Base-by-base conservation (phyloP, 2,797 vertebrate genomes). In the Falco columbarius region DNA sequence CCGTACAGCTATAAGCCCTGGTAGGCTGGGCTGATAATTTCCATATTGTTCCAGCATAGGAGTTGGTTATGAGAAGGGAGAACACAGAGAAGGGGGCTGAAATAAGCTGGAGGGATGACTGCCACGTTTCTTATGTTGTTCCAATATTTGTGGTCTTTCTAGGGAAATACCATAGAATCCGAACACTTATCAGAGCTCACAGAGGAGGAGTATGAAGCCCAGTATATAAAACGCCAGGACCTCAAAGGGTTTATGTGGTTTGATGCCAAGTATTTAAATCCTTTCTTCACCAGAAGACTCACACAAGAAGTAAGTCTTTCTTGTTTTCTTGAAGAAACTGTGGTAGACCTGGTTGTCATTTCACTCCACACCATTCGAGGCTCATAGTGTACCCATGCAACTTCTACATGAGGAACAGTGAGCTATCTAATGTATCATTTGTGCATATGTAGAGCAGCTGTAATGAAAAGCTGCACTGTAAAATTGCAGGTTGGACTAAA, bases 221-320 rank as follows among this genome's bases (percentile, higher is more conserved):
- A 99, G 16, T 99, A 99, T 95, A 98, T 99, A 98, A 98, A 98
- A 93, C 98, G 99, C 85, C 99, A 99, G 97, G 99, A 99, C 97
- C 99, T 99, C 86, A 99, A 99, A 97, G 99, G 99, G 66, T 99
- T 99, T 95, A 98, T 99, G 99, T 99, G 99, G 99, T 98, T 99
- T n/a, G 99, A 99, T 55, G 99, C 99, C 38, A 99, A 99, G 96
- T 99, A 99, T 94, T 98, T 99, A 96, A 99, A 99, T 98, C 99
- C 99, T 65, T 99, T 99, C 98, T 99, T 99, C 97, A 99, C 99
- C 10, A 98, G 99, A 70, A 98, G 99, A 80, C 98, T 99, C 89
- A 99, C 99, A 8, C 99, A 99, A 96, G 99, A 99, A 98, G 99
- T 99, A 91, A 97, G 97, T 81, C 9, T 24, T 8, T 8, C 42